A percentile compares a stretch with the other conserved stretches of the same genome.
Conservation (phyloP, 2,113 vertebrate genomes). For the Bos indicus region DNA sequence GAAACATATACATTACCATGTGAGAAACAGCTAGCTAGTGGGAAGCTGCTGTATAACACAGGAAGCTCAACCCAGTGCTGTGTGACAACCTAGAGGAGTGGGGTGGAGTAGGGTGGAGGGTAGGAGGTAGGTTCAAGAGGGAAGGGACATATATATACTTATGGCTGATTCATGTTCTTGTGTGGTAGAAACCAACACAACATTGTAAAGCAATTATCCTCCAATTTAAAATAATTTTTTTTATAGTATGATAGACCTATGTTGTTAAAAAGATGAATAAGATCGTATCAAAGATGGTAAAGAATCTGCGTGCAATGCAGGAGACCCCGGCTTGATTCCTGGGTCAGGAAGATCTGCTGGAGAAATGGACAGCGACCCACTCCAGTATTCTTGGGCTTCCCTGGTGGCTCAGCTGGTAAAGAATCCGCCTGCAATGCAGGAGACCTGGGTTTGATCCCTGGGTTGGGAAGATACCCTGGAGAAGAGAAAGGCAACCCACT, state of each 20-base stretch:
- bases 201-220: not conserved
- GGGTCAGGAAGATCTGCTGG: not conserved
- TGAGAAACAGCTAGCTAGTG: not conserved
- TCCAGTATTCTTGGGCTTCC: not conserved
- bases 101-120: not conserved
- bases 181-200: not conserved
- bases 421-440: not conserved
- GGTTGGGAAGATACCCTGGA: not conserved
- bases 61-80: not conserved
- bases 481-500: not conserved
- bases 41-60: not conserved
- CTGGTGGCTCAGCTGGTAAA: not conserved
- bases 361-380: not conserved
- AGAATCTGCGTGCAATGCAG: not conserved
- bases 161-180: not conserved
- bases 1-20: not conserved
- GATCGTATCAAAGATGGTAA: not conserved
- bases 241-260: not conserved
- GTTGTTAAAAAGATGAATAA: not conserved
- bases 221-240: not conserved
- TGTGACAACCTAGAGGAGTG: not conserved
- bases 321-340: not conserved
- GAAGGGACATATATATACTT: not conserved
- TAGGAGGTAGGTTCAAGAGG: not conserved
- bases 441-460: not conserved